Conservation (phyloP, 2,113 vertebrate species). For the Lonchura striata region DNA sequence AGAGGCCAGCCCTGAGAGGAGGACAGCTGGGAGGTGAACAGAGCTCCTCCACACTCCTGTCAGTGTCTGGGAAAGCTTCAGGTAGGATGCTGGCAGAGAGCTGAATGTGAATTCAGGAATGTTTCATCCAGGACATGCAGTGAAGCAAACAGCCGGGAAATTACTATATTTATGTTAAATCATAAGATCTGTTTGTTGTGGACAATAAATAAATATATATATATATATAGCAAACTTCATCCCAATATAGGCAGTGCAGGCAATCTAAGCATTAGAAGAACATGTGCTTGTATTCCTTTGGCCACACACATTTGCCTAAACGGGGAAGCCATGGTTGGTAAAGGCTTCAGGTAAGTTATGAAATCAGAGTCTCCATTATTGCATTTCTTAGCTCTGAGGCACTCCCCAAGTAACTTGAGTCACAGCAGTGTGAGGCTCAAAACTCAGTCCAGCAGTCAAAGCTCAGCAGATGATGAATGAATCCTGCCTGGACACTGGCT, state of each 20-base stretch:
- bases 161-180: not conserved
- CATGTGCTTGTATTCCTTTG: accelerated
- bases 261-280: not conserved
- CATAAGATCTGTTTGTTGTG: not conserved
- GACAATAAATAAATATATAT: not conserved
- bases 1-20: not conserved
- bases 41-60: not conserved
- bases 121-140: not conserved
- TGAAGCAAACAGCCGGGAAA: not conserved
- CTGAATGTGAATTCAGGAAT: not conserved
- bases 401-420: not conserved
- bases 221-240: not conserved
- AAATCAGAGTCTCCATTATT: not conserved
- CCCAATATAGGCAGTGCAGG: not conserved
- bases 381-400: not conserved
- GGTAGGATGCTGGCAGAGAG: not conserved
- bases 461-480: not conserved
- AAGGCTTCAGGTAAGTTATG: not conserved
- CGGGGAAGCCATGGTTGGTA: not conserved
- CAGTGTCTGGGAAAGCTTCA: not conserved
- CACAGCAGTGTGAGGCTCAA: not conserved
- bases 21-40: not conserved
- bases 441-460: not conserved
- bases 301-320: not conserved
- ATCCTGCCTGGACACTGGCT: not conserved